Evolutionary conservation across 2,888 invertebrate species (phyloP).

Genomic region (Acleris holmiana): DNA sequence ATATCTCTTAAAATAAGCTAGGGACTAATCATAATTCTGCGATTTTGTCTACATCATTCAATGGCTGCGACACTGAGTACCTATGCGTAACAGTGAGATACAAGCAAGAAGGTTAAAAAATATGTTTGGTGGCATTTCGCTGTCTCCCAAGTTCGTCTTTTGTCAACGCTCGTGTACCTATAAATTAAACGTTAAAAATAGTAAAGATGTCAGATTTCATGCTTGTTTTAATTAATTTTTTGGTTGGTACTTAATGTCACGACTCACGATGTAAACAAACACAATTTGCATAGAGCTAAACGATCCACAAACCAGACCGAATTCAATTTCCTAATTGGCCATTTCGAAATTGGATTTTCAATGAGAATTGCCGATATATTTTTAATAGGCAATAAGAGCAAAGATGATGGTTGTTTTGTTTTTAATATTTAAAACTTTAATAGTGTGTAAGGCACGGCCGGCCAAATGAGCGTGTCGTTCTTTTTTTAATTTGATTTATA

Average conservation of each 20-base stretch:
- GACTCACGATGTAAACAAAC: conserved; percentile 15
- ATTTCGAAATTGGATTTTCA: conserved; percentile 72
- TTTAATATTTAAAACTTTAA: conserved; percentile 51
- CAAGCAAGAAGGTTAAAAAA: too few relatives aligned
- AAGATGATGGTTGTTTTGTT: conserved; percentile 50
- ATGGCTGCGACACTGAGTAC: too few relatives aligned
- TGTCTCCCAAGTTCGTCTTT: too few relatives aligned
- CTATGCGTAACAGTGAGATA: too few relatives aligned
- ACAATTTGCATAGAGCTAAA: conserved; percentile 18
- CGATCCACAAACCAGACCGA: conserved; percentile 8
- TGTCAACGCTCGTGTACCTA: too few relatives aligned
- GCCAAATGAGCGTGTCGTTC: conserved; percentile 68
- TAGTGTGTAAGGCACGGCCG: conserved; percentile 63
- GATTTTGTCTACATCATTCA: too few relatives aligned
- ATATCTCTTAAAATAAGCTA: too few relatives aligned
- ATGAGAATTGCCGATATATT: conserved; percentile 74
- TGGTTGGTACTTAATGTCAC: neutral
- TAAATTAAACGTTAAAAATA: too few relatives aligned
- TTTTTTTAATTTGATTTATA: conserved; percentile 74
- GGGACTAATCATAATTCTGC: too few relatives aligned
- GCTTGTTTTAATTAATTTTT: neutral
- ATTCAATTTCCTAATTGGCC: conserved; percentile 62
- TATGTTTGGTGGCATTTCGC: too few relatives aligned
- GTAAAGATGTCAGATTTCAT: too few relatives aligned
- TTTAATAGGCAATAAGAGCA: conserved; percentile 73